These are phyloP conservation scores for Erebia ligea DNA, from an alignment of 2,888 invertebrate genomes.

Conservation along the genomic window DNA sequence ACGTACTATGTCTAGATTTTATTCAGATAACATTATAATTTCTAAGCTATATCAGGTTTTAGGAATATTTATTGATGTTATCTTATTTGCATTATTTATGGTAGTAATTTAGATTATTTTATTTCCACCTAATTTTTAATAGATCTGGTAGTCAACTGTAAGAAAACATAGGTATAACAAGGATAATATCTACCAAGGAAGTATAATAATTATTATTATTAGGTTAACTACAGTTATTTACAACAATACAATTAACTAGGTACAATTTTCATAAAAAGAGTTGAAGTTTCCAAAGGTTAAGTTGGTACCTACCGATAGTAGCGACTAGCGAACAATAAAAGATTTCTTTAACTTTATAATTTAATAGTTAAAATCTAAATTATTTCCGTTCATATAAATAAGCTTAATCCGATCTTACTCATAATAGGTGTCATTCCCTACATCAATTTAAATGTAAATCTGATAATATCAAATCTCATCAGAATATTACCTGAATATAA, in stretches of 20 bases:
- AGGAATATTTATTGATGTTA: neutral
- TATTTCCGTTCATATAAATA: constrained; percentile 17
- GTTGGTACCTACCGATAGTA: no score
- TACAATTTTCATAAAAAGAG: no score
- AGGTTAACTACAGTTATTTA: no score
- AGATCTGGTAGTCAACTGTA: neutral
- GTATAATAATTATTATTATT: no score
- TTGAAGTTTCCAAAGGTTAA: no score
- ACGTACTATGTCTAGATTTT: neutral
- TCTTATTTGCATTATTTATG: neutral
- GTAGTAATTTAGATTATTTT: neutral
- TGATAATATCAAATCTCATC: constrained; percentile 62
- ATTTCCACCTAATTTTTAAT: neutral
- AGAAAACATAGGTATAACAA: no score
- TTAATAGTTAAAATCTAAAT: constrained; percentile 18
- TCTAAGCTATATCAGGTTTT: constrained; percentile 7
- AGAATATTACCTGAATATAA: constrained; percentile 45
- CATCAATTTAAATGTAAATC: constrained; percentile 68
- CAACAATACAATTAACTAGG: no score
- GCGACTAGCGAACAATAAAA: neutral
- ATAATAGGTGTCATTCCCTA: constrained; percentile 50
- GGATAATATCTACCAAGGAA: no score
- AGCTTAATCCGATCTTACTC: constrained; percentile 25
- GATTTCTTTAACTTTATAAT: neutral
- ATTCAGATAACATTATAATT: neutral